These are phyloP conservation scores for Leucoptera coffeella DNA, from an alignment of 2,888 invertebrate species.

Conservation along the genomic window DNA sequence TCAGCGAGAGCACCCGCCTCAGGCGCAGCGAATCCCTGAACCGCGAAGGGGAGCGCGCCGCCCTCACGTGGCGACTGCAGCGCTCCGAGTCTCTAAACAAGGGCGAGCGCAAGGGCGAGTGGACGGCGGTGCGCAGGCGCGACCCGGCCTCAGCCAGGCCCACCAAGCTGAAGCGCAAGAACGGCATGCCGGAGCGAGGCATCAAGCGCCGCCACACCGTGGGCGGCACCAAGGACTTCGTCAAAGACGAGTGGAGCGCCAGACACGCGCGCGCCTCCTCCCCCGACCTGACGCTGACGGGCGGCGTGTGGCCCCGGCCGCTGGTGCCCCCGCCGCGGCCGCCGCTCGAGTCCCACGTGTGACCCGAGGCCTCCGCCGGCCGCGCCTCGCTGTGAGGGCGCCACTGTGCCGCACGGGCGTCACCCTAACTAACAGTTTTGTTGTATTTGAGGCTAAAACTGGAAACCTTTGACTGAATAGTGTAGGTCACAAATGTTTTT, in stretches of 20 bases:
- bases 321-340: constrained; percentile 23
- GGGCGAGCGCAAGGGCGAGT: constrained; percentile 55
- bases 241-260: constrained; percentile 56
- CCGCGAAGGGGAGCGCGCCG: constrained; percentile 43
- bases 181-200: constrained; percentile 73
- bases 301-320: constrained; percentile 19
- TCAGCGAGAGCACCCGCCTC: constrained; percentile 17
- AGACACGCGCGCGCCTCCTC: constrained; percentile 55
- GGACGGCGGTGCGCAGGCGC: constrained; percentile 60
- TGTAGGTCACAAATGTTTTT: constrained; percentile 42
- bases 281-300: constrained; percentile 44
- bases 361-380: constrained; percentile 10
- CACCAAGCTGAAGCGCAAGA: constrained; percentile 66
- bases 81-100: constrained; percentile 20
- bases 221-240: constrained; percentile 84
- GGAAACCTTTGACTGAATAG: constrained; percentile 50
- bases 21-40: constrained; percentile 60
- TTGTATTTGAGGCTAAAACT: constrained; percentile 49
- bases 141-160: constrained; percentile 49
- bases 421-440: no score
- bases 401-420: no score
- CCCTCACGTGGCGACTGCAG: constrained; percentile 18
- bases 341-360: constrained; percentile 27
- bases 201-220: constrained; percentile 89
- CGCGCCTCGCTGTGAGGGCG: neutral